Evolutionary conservation across 2,888 invertebrate species (phyloP).

Genomic region (Orchesella flavescens): DNA sequence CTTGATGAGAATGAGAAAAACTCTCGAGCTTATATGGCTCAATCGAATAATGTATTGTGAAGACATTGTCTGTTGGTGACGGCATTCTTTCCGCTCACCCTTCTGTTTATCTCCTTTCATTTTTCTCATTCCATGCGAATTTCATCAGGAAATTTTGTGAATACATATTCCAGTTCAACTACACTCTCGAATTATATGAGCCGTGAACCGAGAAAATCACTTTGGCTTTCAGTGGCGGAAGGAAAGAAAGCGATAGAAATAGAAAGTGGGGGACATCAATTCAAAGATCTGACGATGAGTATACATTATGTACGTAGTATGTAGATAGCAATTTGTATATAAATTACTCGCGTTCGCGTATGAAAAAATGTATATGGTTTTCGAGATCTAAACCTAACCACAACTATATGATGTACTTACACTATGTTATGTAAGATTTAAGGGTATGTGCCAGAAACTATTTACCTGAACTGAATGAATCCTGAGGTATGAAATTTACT

Average conservation of each 20-base stretch:
- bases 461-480: too few relatives aligned
- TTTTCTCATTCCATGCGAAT: slow-evolving; percentile 51
- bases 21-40: slow-evolving; percentile 61
- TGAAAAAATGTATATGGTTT: too few relatives aligned
- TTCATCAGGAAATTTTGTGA: slow-evolving; percentile 41
- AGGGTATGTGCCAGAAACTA: too few relatives aligned
- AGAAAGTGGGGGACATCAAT: not conserved
- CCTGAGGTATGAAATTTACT: too few relatives aligned
- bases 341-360: not conserved
- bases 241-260: not conserved
- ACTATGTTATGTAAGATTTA: too few relatives aligned
- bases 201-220: slow-evolving; percentile 16
- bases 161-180: slow-evolving; percentile 6
- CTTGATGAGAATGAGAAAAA: slow-evolving; percentile 58
- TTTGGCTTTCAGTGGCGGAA: not conserved
- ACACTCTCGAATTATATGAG: slow-evolving; percentile 32
- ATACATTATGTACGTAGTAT: too few relatives aligned
- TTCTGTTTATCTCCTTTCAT: slow-evolving; percentile 47
- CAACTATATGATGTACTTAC: too few relatives aligned
- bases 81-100: slow-evolving; percentile 50
- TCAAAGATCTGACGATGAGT: not conserved
- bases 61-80: slow-evolving; percentile 52
- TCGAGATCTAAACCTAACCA: too few relatives aligned
- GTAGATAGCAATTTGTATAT: not conserved
- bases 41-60: slow-evolving; percentile 62